These are phyloP conservation scores for Drosophila auraria DNA, from an alignment of 1,140 invertebrate species.

Conservation along the genomic window DNA sequence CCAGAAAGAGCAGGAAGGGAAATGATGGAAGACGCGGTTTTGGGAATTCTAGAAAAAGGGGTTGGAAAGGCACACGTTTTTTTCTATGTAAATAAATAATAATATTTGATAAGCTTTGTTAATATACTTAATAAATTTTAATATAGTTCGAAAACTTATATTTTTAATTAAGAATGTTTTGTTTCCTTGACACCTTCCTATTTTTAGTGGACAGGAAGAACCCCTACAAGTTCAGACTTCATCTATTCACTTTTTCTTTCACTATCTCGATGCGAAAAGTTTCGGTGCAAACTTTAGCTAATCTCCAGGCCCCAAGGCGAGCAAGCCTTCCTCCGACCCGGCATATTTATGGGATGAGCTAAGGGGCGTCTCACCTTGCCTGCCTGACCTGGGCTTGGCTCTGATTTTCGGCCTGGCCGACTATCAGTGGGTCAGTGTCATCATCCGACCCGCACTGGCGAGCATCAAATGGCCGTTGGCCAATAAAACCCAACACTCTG, in stretches of 20 bases:
- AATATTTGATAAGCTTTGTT: no score
- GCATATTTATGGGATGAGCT: conserved; percentile 58
- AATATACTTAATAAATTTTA: no score
- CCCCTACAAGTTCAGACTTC: not conserved
- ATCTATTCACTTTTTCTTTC: conserved; percentile 44
- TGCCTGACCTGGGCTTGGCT: conserved; percentile 53
- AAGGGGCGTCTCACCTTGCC: conserved; percentile 50
- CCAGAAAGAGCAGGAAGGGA: not conserved
- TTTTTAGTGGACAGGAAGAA: not conserved
- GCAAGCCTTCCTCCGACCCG: conserved; percentile 1
- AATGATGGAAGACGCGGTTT: conserved; percentile 13
- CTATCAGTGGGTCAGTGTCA: conserved; percentile 74
- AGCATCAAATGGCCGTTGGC: conserved; percentile 50
- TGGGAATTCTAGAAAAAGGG: not conserved
- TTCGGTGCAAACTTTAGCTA: conserved; percentile 35
- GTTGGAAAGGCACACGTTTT: not conserved
- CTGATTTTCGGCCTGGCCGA: conserved; percentile 6
- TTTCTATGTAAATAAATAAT: no score
- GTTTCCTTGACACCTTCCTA: not conserved
- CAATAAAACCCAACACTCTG: conserved; percentile 59
- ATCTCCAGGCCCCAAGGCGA: conserved; percentile 39
- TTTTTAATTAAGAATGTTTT: not conserved
- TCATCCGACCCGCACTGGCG: conserved; percentile 34
- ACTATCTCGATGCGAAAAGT: conserved; percentile 43
- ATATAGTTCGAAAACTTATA: not conserved